Evolutionary conservation across 2,888 invertebrate species (phyloP).

Genomic region (Pyrrhosoma nymphula): DNA sequence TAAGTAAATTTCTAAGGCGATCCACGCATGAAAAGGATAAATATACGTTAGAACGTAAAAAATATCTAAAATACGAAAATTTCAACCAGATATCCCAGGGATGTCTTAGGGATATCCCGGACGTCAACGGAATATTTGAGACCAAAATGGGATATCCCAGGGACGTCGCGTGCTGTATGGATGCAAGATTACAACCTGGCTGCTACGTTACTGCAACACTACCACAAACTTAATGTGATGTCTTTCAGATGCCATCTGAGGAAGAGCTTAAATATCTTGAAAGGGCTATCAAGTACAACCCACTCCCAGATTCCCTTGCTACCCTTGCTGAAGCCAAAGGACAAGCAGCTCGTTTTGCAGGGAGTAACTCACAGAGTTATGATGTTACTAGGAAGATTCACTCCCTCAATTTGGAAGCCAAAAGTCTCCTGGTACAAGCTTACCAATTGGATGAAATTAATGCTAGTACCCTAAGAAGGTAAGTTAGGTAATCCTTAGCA

Average conservation of each 20-base stretch:
- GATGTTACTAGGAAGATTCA: not conserved
- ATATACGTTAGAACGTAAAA: no score
- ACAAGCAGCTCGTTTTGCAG: not conserved
- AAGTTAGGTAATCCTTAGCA: not conserved
- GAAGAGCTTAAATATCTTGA: not conserved
- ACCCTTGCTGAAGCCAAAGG: not conserved
- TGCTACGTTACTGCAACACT: no score
- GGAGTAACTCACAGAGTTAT: not conserved
- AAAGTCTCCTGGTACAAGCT: not conserved
- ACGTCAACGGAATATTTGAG: no score
- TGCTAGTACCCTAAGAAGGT: not conserved
- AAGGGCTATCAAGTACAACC: not conserved
- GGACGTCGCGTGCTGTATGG: no score
- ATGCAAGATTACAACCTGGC: no score
- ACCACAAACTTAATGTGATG: not conserved
- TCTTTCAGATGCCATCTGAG: not conserved
- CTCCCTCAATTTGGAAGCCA: not conserved
- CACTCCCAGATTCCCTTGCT: not conserved
- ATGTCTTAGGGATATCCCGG: no score
- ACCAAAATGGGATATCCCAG: no score
- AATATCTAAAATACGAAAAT: no score
- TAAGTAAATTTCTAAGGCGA: no score
- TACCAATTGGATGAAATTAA: not conserved
- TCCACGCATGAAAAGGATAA: no score
- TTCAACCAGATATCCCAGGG: no score